Conservation (phyloP, 1,140 invertebrate species). For the Gonioctena quinquepunctata region DNA sequence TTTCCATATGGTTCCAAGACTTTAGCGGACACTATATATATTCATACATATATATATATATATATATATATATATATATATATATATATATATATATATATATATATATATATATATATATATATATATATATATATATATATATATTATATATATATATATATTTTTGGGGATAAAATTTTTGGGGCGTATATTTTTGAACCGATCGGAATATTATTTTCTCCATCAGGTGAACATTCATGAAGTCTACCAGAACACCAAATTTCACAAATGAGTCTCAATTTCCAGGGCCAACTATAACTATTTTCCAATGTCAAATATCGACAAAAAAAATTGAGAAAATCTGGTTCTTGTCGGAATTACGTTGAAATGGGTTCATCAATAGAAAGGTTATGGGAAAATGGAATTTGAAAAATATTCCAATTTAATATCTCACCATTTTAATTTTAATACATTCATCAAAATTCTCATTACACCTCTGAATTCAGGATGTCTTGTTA, state of each 20-base stretch:
- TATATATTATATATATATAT: too few relatives aligned
- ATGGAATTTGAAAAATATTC: neutral
- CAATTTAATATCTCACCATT: neutral
- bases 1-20: too few relatives aligned
- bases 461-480: neutral
- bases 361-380: neutral
- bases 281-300: neutral
- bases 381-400: neutral
- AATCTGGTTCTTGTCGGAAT: neutral
- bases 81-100: too few relatives aligned
- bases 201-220: neutral
- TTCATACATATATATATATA: too few relatives aligned
- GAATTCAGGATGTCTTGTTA: neutral
- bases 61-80: too few relatives aligned
- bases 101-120: too few relatives aligned
- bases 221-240: neutral
- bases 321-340: neutral
- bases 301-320: neutral
- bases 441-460: neutral
- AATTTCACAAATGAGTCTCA: neutral
- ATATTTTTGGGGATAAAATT: too few relatives aligned
- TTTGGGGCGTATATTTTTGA: too few relatives aligned
- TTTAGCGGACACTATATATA: too few relatives aligned
- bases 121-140: too few relatives aligned
- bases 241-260: neutral